phyloP scores from a whole-genome alignment of 2,888 invertebrate species.

The Malthinus seriepunctatus region DNA sequence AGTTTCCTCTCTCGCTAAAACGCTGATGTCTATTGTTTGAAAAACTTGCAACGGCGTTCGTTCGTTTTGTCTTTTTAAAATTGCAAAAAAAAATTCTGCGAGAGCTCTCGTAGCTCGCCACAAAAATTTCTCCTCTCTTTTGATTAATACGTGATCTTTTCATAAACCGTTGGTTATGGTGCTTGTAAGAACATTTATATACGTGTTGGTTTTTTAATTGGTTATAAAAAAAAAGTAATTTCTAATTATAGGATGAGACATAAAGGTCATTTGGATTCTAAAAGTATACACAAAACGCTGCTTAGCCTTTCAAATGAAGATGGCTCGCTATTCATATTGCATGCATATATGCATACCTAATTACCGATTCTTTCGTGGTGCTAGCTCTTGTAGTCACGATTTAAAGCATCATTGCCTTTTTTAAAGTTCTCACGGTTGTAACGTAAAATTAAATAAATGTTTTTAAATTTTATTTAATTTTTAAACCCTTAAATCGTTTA shows the following conservation, averaged over 20 bases:
- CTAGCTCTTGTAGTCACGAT: constrained; percentile 22
- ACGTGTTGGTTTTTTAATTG: background rate
- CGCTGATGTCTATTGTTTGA: background rate
- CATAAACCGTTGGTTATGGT: too few species aligned
- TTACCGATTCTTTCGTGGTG: constrained; percentile 14
- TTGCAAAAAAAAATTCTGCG: background rate
- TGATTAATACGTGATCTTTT: too few species aligned
- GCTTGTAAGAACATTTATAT: too few species aligned
- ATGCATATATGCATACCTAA: constrained; percentile 21
- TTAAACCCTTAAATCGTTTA: too few species aligned
- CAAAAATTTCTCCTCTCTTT: background rate
- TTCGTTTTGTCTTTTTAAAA: too few species aligned
- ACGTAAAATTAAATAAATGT: constrained; percentile 2
- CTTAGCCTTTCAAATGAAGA: constrained; percentile 20
- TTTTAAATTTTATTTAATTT: too few species aligned
- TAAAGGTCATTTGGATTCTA: constrained; percentile 22
- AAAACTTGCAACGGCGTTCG: background rate
- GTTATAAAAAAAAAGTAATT: background rate
- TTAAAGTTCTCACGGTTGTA: constrained; percentile 14
- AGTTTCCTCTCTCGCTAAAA: constrained; percentile 1
- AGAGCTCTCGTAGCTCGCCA: background rate
- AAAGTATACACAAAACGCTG: constrained; percentile 19
- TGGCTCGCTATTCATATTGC: constrained; percentile 12
- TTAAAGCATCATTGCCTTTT: constrained; percentile 8
- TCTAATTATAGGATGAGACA: constrained; percentile 7